Percentiles rank a stretch among this genome's conserved stretches.
phyloP scores from a whole-genome alignment of 2,113 vertebrate genomes.

The Garra rufa region DNA sequence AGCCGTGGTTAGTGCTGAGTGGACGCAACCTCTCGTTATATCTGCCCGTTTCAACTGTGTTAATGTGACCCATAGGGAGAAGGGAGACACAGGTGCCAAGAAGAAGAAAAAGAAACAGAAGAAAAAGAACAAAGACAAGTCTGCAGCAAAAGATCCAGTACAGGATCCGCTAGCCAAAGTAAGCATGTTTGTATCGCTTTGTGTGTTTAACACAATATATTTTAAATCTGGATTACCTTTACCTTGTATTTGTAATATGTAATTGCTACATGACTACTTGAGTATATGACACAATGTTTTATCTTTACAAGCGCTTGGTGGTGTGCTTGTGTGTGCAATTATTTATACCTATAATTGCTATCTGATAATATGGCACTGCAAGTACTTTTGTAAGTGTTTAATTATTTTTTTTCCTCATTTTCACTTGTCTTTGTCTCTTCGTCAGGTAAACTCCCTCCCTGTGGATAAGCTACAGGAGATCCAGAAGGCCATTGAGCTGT shows the following conservation, averaged over 20 bases:
- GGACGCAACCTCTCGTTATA: not conserved
- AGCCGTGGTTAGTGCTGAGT: not conserved
- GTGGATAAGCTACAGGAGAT: constrained; percentile 98
- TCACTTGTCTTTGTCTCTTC: not conserved
- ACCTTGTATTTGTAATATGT: no score
- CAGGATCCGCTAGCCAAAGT: constrained; percentile 90
- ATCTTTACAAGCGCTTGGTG: no score
- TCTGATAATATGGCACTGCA: not conserved
- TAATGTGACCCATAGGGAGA: constrained; percentile 76
- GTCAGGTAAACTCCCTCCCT: constrained; percentile 92
- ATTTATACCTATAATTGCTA: not conserved
- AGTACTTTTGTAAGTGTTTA: not conserved
- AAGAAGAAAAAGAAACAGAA: constrained; percentile 98
- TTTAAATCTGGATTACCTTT: not conserved
- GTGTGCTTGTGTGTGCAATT: no score
- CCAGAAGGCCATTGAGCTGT: constrained; percentile 98
- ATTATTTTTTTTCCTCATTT: not conserved
- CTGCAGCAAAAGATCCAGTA: constrained; percentile 80
- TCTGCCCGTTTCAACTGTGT: not conserved
- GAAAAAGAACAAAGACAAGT: constrained; percentile 91
- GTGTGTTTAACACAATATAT: not conserved
- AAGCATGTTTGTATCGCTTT: constrained; percentile 30
- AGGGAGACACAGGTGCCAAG: constrained; percentile 91
- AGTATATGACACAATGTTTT: no score
- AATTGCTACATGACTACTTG: no score